Evolutionary conservation across 1,140 invertebrate species (phyloP).

Genomic region (Drosophila asahinai): DNA sequence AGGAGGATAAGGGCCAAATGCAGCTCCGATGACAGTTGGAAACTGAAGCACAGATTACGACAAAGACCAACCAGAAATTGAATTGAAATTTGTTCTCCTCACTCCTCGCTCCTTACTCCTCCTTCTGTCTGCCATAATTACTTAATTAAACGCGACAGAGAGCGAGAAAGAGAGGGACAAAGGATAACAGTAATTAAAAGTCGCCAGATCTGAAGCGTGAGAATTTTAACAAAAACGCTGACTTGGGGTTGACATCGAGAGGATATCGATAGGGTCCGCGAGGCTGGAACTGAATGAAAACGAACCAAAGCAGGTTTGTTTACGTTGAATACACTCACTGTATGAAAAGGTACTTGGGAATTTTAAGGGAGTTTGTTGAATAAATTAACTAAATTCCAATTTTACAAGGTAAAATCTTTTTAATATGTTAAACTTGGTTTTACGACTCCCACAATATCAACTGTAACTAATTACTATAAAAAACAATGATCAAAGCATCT

Average conservation of each 20-base stretch:
- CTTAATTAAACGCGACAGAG: constrained; percentile 66
- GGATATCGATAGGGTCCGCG: constrained; percentile 25
- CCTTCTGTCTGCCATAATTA: constrained; percentile 57
- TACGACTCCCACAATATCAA: fast-evolving
- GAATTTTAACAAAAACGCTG: constrained; percentile 73
- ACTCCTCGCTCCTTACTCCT: background rate
- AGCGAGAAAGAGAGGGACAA: constrained; percentile 13
- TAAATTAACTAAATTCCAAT: fast-evolving
- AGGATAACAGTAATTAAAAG: constrained; percentile 75
- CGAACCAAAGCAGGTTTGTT: constrained; percentile 5
- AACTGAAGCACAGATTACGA: constrained; percentile 79
- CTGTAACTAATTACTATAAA: background rate
- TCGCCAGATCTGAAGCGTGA: constrained; percentile 74
- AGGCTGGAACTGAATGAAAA: constrained; percentile 28
- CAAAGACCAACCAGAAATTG: constrained; percentile 52
- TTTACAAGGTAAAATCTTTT: fast-evolving
- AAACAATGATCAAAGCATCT: too few relatives aligned
- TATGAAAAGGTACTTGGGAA: background rate
- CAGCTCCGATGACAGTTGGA: constrained; percentile 76
- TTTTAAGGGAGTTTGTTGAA: background rate
- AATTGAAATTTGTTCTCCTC: constrained; percentile 61
- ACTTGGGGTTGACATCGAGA: constrained; percentile 23
- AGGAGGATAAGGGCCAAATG: constrained; percentile 36
- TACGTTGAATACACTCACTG: constrained; percentile 20
- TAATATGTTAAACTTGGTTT: background rate